Evolutionary conservation across 2,113 vertebrate species (phyloP).

Genomic region (Osmerus mordax): DNA sequence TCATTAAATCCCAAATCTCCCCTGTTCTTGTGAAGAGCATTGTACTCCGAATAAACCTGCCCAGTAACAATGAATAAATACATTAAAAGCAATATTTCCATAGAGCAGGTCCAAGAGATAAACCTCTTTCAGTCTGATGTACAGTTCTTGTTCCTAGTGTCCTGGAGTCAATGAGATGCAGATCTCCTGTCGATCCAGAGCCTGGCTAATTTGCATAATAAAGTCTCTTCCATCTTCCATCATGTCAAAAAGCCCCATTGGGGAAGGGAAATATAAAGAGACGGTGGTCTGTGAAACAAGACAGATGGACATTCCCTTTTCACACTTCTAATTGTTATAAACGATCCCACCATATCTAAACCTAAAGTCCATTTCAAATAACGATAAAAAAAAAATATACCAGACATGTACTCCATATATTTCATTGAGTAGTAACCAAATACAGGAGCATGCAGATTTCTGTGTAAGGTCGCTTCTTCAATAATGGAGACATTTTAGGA

Average conservation of each 20-base stretch:
- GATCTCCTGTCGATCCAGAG: background rate
- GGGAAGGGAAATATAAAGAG: slow-evolving; percentile 3
- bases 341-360: too few species aligned
- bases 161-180: background rate
- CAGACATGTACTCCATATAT: background rate
- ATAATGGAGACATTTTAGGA: too few species aligned
- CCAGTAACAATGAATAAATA: too few species aligned
- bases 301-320: background rate
- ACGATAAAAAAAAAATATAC: background rate
- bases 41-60: too few species aligned
- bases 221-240: slow-evolving; percentile 7
- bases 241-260: slow-evolving; percentile 6
- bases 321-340: background rate
- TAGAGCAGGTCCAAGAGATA: too few species aligned
- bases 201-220: slow-evolving; percentile 16
- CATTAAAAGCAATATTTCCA: too few species aligned
- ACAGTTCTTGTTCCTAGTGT: background rate
- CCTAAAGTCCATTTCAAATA: background rate
- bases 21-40: too few species aligned
- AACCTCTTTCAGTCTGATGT: background rate
- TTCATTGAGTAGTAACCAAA: background rate
- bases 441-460: too few species aligned
- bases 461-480: too few species aligned
- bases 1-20: too few species aligned
- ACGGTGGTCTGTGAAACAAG: background rate